phyloP scores from a whole-genome alignment of 2,113 vertebrate species.

The Solenodon paradoxus region DNA sequence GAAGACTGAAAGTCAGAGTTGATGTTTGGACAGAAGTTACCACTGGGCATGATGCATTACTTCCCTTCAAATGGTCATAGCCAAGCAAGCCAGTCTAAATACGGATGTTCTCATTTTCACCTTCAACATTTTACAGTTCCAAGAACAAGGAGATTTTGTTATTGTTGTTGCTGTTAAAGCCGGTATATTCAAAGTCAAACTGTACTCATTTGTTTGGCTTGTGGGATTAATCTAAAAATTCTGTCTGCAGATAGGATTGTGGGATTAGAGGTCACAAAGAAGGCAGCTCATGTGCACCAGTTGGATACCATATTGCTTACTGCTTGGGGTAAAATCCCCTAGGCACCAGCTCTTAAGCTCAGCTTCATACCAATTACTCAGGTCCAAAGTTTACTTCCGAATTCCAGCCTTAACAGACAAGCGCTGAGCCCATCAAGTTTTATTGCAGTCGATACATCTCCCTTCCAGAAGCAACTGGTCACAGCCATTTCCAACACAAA shows the following conservation, averaged over 20 bases:
- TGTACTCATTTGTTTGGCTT: background rate
- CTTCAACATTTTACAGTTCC: background rate
- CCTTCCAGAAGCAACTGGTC: slow-evolving; percentile 62
- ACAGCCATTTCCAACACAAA: slow-evolving; percentile 70
- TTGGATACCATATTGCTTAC: background rate
- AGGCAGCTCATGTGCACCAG: background rate
- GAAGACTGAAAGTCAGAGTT: background rate
- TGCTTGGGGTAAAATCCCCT: background rate
- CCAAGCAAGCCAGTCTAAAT: background rate
- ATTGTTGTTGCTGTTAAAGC: background rate
- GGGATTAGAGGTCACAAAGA: background rate
- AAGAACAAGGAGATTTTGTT: background rate
- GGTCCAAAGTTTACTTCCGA: slow-evolving; percentile 62
- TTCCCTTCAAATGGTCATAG: background rate
- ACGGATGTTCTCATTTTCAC: background rate
- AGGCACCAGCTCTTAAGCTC: slow-evolving; percentile 3
- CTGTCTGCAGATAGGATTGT: background rate
- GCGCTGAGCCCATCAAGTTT: slow-evolving; percentile 61
- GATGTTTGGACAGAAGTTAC: background rate
- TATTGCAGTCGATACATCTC: slow-evolving; percentile 52
- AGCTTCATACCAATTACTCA: slow-evolving; percentile 44
- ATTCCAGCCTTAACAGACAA: slow-evolving; percentile 54
- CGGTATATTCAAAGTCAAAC: background rate
- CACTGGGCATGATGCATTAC: background rate
- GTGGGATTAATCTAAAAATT: background rate